These are phyloP conservation scores for Dermatemys mawii DNA, from an alignment of 2,113 vertebrate species.

Conservation along the genomic window DNA sequence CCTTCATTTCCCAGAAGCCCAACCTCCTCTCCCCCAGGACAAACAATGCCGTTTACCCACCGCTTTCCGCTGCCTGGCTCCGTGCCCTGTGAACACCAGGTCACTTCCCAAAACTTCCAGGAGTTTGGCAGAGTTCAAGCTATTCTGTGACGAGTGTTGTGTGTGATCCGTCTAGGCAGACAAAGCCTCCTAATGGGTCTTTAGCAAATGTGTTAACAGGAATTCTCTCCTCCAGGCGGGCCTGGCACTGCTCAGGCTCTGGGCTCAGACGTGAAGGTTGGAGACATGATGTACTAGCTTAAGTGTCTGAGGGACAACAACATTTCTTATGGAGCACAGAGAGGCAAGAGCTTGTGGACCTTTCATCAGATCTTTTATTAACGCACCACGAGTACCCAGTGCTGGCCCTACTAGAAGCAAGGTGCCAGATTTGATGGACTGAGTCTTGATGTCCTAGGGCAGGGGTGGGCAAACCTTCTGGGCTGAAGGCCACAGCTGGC, in stretches of 20 bases:
- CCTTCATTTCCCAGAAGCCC: slow-evolving; percentile 38
- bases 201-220: slow-evolving; percentile 29
- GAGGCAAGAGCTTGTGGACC: background rate
- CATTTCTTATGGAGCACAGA: background rate
- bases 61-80: background rate
- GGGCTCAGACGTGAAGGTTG: slow-evolving; percentile 52
- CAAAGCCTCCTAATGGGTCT: background rate
- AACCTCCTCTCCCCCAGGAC: slow-evolving; percentile 29
- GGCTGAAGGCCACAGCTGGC: too few relatives aligned
- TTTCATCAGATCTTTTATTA: background rate
- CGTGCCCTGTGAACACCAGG: background rate
- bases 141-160: background rate
- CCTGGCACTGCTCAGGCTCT: slow-evolving; percentile 60
- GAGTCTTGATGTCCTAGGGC: too few relatives aligned
- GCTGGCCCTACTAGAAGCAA: background rate
- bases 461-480: too few relatives aligned
- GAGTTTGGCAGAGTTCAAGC: slow-evolving; percentile 9
- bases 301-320: background rate
- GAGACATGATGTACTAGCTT: slow-evolving; percentile 24
- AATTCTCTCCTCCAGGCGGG: slow-evolving; percentile 31
- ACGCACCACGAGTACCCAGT: slow-evolving; percentile 24
- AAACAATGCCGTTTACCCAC: slow-evolving; percentile 29
- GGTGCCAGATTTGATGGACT: background rate
- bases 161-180: background rate
- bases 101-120: background rate